A percentile compares a stretch with the other conserved stretches of the same genome.
phyloP scores from a whole-genome alignment of 2,888 invertebrate species.

The Nymphalis polychloros region DNA sequence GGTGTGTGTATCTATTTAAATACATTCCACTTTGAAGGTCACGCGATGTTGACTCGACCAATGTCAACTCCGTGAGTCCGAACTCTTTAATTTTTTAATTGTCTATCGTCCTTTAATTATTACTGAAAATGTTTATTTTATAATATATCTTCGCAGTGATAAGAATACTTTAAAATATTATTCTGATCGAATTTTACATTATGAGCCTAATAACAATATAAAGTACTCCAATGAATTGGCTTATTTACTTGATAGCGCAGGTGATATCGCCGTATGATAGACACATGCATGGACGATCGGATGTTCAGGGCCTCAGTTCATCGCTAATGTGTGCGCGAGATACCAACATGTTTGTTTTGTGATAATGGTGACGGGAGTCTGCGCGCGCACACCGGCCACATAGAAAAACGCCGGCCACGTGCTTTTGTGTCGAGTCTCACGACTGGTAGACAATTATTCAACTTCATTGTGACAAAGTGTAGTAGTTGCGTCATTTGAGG shows the following conservation, averaged over 20 bases:
- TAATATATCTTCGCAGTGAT: background rate
- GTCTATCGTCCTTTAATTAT: background rate
- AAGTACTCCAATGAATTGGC: constrained; percentile 34
- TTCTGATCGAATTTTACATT: constrained; percentile 25
- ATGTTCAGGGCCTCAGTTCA: constrained; percentile 27
- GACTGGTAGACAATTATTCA: constrained; percentile 24
- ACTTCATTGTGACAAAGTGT: constrained; percentile 31
- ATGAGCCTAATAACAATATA: constrained; percentile 26
- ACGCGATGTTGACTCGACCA: constrained; percentile 42
- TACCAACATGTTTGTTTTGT: constrained; percentile 69
- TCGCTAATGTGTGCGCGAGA: constrained; percentile 56
- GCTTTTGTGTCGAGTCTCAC: constrained; percentile 40
- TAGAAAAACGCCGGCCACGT: constrained; percentile 54
- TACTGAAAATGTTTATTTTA: background rate
- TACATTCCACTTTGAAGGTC: constrained; percentile 46
- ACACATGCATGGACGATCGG: constrained; percentile 52
- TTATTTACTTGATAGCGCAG: constrained; percentile 44
- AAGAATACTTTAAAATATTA: background rate
- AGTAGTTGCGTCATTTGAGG: constrained; percentile 46
- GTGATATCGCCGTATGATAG: constrained; percentile 53
- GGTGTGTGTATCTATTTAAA: constrained; percentile 38
- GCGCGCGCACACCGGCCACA: constrained; percentile 54
- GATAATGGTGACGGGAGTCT: constrained; percentile 61
- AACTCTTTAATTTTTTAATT: constrained; percentile 24
- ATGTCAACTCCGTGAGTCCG: constrained; percentile 42